These are phyloP conservation scores for Hydropsyche tenuis DNA, from an alignment of 1,140 invertebrate species.

Conservation along the genomic window DNA sequence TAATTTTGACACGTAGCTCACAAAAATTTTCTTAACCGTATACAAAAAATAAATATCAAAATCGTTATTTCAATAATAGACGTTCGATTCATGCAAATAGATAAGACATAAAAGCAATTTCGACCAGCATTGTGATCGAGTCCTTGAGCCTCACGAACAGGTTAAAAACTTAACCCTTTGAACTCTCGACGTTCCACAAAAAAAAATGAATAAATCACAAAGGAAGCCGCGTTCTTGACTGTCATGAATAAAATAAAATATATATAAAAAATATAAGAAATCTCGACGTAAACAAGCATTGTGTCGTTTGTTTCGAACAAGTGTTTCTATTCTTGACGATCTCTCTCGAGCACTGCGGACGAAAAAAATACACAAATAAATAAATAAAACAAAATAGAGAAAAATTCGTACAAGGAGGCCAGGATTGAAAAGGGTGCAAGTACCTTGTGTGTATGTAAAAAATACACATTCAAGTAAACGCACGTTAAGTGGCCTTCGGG, in stretches of 20 bases:
- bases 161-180: background rate
- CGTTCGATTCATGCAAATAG: too few relatives aligned
- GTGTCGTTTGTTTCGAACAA: slow-evolving; percentile 20
- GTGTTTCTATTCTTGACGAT: slow-evolving; percentile 10
- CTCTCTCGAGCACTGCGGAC: slow-evolving; percentile 1
- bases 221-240: background rate
- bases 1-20: too few relatives aligned
- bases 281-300: slow-evolving; percentile 17
- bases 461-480: background rate
- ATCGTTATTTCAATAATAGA: too few relatives aligned
- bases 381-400: too few relatives aligned
- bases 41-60: too few relatives aligned
- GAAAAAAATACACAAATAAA: background rate
- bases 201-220: slow-evolving; percentile 4
- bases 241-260: background rate
- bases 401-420: background rate
- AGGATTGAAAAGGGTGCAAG: slow-evolving; percentile 28
- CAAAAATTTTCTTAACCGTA: too few relatives aligned
- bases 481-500: background rate
- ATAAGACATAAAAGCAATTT: background rate
- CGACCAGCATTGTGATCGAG: too few relatives aligned
- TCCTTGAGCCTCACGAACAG: too few relatives aligned
- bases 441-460: background rate
- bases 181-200: background rate
- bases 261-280: background rate